Percentiles rank a stretch among this genome's conserved stretches.
These are phyloP conservation scores for Tachysurus fulvidraco DNA, from an alignment of 2,113 vertebrate species.

Conservation along the genomic window DNA sequence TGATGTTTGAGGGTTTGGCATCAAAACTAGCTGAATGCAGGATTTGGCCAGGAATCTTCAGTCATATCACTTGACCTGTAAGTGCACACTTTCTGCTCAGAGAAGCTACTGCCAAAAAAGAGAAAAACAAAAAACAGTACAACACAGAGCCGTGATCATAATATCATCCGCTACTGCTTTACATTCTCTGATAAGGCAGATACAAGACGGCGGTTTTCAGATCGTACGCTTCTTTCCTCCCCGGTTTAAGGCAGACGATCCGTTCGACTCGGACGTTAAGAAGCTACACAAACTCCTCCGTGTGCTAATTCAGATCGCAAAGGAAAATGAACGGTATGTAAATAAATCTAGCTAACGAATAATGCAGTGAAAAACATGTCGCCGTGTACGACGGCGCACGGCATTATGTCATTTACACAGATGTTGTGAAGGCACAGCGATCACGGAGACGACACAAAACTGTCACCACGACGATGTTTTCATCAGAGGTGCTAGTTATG, in stretches of 20 bases:
- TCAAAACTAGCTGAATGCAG: background rate
- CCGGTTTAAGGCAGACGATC: constrained; percentile 23
- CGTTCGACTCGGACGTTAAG: background rate
- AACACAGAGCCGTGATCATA: background rate
- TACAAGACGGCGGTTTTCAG: background rate
- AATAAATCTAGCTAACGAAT: background rate
- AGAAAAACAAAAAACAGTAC: background rate
- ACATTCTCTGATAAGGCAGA: constrained; percentile 38
- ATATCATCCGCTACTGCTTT: constrained; percentile 1
- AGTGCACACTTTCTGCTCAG: background rate
- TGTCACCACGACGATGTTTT: background rate
- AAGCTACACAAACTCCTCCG: too few species aligned
- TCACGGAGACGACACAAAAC: background rate
- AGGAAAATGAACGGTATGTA: background rate
- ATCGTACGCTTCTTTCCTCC: background rate
- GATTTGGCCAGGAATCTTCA: background rate
- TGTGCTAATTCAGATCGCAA: background rate
- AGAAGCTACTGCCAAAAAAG: background rate
- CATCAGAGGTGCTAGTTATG: background rate
- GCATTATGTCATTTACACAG: background rate
- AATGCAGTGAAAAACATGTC: background rate
- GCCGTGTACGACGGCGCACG: background rate
- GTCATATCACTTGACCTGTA: background rate
- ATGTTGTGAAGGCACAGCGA: background rate
- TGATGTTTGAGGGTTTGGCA: constrained; percentile 5